Evolutionary conservation across 2,797 vertebrate species (phyloP).

Genomic region (Saxicola maurus): DNA sequence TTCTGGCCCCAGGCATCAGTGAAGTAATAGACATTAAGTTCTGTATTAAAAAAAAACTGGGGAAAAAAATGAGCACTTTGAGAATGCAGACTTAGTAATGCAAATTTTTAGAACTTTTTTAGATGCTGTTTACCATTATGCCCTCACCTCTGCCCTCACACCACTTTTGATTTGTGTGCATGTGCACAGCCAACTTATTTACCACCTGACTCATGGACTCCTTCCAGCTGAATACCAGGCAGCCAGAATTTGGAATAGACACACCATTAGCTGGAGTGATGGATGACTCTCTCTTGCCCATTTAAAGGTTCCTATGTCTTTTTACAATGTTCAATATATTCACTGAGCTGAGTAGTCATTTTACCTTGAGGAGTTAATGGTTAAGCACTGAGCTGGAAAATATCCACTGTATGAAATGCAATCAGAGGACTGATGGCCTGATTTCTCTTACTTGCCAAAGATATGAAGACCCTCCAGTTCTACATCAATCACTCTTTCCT

Average conservation of each 20-base stretch:
- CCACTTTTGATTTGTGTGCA: constrained; percentile 3
- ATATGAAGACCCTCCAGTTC: constrained; percentile 28
- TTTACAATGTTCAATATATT: background rate
- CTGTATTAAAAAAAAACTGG: background rate
- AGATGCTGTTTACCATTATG: background rate
- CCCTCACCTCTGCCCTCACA: background rate
- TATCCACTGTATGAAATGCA: background rate
- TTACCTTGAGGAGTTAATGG: constrained; percentile 55
- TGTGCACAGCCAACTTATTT: background rate
- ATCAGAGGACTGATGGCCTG: background rate
- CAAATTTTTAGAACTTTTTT: background rate
- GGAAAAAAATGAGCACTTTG: background rate
- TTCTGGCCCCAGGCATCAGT: background rate
- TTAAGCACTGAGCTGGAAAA: constrained; percentile 46
- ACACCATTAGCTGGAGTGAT: background rate
- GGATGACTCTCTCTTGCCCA: background rate
- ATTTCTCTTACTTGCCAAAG: constrained; percentile 19
- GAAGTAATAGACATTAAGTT: background rate
- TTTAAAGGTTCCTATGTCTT: constrained; percentile 20
- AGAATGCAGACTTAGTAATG: background rate
- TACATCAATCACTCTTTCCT: constrained; percentile 12
- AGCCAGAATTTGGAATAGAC: background rate
- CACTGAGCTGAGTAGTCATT: background rate
- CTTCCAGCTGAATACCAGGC: background rate
- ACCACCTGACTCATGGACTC: background rate